Evolutionary conservation across 2,888 invertebrate genomes (phyloP).

Genomic region (Arctia plantaginis): DNA sequence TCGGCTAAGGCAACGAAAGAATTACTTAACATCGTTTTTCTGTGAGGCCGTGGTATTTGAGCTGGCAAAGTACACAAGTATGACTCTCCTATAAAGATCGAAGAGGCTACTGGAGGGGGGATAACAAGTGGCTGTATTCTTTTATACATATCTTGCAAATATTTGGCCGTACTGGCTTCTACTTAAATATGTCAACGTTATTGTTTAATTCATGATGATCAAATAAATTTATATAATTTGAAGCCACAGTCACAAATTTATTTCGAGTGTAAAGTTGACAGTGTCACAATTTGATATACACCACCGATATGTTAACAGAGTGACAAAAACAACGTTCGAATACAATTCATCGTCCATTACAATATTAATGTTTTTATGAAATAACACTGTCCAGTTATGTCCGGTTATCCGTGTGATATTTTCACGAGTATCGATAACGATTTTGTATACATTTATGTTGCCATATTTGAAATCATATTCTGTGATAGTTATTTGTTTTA

Average conservation of each 20-base stretch:
- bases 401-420: neutral
- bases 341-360: neutral
- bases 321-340: neutral
- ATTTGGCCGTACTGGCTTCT: too few species aligned
- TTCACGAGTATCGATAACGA: neutral
- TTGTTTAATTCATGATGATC: neutral
- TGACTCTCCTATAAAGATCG: too few species aligned
- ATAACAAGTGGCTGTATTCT: too few species aligned
- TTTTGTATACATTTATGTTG: neutral
- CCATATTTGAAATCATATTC: neutral
- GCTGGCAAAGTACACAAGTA: too few species aligned
- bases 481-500: neutral
- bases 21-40: too few species aligned
- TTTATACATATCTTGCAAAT: too few species aligned
- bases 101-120: too few species aligned
- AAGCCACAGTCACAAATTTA: neutral
- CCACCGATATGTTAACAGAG: neutral
- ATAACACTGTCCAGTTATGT: neutral
- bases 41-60: too few species aligned
- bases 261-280: neutral
- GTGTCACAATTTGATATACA: neutral
- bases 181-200: too few species aligned
- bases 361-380: conserved; percentile 4
- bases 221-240: neutral
- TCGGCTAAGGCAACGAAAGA: too few species aligned